Percentiles rank a stretch among this genome's conserved stretches.
Conservation (phyloP, 1,140 invertebrate species). For the Lasioglossum albipes region DNA sequence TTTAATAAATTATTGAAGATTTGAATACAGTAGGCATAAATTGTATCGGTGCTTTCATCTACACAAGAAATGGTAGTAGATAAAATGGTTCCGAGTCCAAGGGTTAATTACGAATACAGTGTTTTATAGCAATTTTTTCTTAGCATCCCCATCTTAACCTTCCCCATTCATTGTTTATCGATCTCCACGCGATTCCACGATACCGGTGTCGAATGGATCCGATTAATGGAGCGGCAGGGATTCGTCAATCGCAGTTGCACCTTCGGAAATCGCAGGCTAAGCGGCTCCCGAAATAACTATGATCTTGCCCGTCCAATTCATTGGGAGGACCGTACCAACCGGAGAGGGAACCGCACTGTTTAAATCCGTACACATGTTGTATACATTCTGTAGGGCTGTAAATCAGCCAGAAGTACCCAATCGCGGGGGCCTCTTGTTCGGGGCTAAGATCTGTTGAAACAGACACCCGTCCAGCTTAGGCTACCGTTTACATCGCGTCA, state of each 20-base stretch:
- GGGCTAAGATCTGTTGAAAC: conserved; percentile 52
- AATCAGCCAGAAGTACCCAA: conserved; percentile 67
- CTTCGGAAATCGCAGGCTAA: conserved; percentile 11
- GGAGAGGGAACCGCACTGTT: conserved; percentile 65
- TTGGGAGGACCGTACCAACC: conserved; percentile 54
- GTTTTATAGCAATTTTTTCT: no score
- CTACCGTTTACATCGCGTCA: conserved; percentile 42
- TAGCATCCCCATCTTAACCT: no score
- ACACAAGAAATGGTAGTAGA: no score
- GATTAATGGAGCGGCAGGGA: not conserved
- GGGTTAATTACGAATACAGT: no score
- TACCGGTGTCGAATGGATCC: not conserved
- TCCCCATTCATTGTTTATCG: not conserved
- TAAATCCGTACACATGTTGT: conserved; percentile 70
- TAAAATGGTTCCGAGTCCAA: no score
- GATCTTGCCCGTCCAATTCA: conserved; percentile 50
- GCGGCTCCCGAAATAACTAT: conserved; percentile 51
- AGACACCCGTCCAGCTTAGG: conserved; percentile 39
- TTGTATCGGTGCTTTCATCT: no score
- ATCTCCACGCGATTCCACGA: not conserved
- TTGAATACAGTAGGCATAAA: no score
- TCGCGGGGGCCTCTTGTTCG: conserved; percentile 50
- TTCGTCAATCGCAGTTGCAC: conserved; percentile 33
- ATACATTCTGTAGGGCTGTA: conserved; percentile 66
- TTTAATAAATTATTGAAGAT: no score